Evolutionary conservation across 2,797 vertebrate genomes (phyloP).

Genomic region (Halcyon chelicuti): DNA sequence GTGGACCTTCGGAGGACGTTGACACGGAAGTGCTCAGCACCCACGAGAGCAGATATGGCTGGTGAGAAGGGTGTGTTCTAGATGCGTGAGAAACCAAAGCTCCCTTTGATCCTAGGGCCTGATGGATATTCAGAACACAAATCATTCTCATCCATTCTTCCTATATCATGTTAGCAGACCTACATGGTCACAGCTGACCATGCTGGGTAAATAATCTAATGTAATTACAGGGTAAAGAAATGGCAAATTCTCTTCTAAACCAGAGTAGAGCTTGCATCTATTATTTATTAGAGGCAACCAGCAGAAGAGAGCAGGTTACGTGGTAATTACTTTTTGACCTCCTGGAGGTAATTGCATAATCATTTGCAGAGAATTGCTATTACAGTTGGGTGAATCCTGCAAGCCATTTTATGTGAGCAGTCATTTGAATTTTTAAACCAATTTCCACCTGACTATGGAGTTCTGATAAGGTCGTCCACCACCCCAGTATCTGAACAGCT

Average conservation of each 20-base stretch:
- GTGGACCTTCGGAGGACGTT: background rate
- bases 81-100: background rate
- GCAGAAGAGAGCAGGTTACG: conserved; percentile 68
- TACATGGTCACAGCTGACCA: conserved; percentile 61
- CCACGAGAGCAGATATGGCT: accelerated
- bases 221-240: conserved; percentile 62
- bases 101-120: background rate
- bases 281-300: conserved; percentile 67
- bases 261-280: conserved; percentile 48
- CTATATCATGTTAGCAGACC: conserved; percentile 9
- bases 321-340: conserved; percentile 78
- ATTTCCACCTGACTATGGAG: conserved; percentile 54
- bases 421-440: conserved; percentile 71
- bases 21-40: background rate
- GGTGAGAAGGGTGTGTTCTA: background rate
- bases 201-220: conserved; percentile 66
- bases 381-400: conserved; percentile 66
- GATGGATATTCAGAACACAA: background rate
- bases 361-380: conserved; percentile 71
- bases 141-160: conserved; percentile 17
- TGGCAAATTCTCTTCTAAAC: conserved; percentile 51
- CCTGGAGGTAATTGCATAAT: conserved; percentile 77
- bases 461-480: conserved; percentile 29
- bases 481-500: background rate
- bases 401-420: conserved; percentile 60